Evolutionary conservation across 2,888 invertebrate species (phyloP).

Genomic region (Drosophila nr. fundita): DNA sequence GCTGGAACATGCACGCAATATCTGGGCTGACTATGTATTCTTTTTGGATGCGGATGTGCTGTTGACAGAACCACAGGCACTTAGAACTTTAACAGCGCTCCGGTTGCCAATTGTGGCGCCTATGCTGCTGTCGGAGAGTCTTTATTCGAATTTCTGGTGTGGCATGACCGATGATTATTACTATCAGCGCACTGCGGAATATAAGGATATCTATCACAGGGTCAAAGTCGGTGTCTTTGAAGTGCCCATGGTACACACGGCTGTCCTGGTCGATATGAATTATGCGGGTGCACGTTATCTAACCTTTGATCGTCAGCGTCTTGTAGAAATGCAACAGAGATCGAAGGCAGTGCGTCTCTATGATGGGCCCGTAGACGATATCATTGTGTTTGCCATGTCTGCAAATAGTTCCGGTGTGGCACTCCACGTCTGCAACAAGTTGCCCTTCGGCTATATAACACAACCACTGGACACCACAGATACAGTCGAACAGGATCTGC

Average conservation of each 20-base stretch:
- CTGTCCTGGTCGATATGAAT: constrained; percentile 92
- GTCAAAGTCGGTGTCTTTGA: constrained; percentile 90
- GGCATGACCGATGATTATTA: constrained; percentile 95
- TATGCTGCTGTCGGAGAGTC: constrained; percentile 93
- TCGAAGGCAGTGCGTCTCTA: constrained; percentile 86
- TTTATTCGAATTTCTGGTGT: constrained; percentile 98
- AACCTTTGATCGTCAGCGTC: constrained; percentile 88
- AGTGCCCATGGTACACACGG: constrained; percentile 97
- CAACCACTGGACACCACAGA: constrained; percentile 91
- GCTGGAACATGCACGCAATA: constrained; percentile 88
- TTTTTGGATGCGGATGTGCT: constrained; percentile 94
- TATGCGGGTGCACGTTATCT: constrained; percentile 87
- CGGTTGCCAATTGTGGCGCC: constrained; percentile 91
- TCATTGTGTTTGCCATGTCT: constrained; percentile 95
- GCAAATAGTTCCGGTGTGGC: constrained; percentile 89
- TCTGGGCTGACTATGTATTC: constrained; percentile 96
- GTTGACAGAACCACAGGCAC: constrained; percentile 88
- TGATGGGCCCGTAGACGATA: constrained; percentile 94
- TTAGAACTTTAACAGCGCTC: constrained; percentile 88
- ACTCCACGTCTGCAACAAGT: constrained; percentile 92
- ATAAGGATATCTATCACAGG: constrained; percentile 91
- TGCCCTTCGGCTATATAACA: constrained; percentile 92
- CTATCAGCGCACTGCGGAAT: constrained; percentile 93
- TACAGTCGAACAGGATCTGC: constrained; percentile 87
- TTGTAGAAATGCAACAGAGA: constrained; percentile 69